Base-by-base conservation (phyloP, 2,113 vertebrate genomes). In the Microcebus tavaratra region DNA sequence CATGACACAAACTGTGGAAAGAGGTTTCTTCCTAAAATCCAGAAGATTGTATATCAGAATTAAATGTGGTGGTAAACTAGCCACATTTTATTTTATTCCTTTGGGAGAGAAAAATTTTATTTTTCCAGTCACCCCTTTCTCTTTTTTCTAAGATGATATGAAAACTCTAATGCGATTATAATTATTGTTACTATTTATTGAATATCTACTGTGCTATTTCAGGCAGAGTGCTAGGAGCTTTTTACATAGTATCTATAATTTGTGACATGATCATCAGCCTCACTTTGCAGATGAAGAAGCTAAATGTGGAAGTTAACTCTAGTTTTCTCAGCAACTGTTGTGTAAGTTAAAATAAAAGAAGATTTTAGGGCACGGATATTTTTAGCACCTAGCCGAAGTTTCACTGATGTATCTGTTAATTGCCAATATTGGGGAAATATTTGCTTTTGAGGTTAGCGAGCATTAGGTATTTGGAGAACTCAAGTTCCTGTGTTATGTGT, bases 301-400 rank as follows among this genome's bases (percentile, higher is more conserved):
- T 73, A 96, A 89, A 55, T 67, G 72, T 55, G 72, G 76, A 97
- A 25, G 42, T 31, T 42, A 83, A 83, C 39, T 83, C 27, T 76
- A 18, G 12, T 78, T 34, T 91, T 63, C 63, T 88, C 27, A 84
- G 89, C 36, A 53, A 48, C 83, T 83, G 34, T 65, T 90, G 67
- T 59, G 68, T 34, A 89, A 61, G 61, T 95, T 96, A 92, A 88
- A 85, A 70, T 68, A 81, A 68, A 90, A 53, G 73, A 55, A 68
- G 84, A 86, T 31, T 81, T 88, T 27, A 78, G 63, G 55, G 29
- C 57, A 82, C 5, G 34, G 42, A 2, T 79, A 67, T 75, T 72
- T 86, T 92, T 70, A 73, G 55, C 53, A 8, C 4, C 61, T 2
- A 39, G 50, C n/a, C 50, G 63, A 23, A 34, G 57, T 81, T 59